Percentiles rank a stretch among this genome's conserved stretches.
Evolutionary conservation across 2,113 vertebrate genomes (phyloP).

Genomic region (Sylvia atricapilla): DNA sequence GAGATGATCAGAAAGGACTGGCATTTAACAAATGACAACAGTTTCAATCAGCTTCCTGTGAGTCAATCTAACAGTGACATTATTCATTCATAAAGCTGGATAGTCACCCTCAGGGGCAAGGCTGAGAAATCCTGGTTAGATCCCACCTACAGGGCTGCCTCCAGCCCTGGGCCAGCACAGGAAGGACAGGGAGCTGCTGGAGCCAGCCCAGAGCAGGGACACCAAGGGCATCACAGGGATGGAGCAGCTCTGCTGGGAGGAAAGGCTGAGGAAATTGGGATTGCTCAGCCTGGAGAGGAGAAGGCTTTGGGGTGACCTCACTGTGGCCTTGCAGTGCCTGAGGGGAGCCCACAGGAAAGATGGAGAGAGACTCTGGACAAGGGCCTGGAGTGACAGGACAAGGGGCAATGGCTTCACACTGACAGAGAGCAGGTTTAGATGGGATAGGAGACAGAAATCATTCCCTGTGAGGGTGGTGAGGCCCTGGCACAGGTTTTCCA

Average conservation of each 20-base stretch:
- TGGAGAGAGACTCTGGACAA: background rate
- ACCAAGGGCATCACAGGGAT: background rate
- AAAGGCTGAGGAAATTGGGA: background rate
- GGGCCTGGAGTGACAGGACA: background rate
- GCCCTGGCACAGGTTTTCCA: rapidly evolving
- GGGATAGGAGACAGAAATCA: rapidly evolving
- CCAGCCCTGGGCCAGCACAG: background rate
- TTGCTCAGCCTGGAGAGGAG: background rate
- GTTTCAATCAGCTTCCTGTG: background rate
- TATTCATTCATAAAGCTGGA: background rate
- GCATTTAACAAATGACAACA: background rate
- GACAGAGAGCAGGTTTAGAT: background rate
- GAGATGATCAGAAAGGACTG: background rate
- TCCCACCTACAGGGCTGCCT: background rate
- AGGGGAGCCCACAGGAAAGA: background rate
- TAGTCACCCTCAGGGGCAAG: background rate
- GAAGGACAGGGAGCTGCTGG: background rate
- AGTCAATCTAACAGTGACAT: background rate
- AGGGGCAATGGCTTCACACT: rapidly evolving
- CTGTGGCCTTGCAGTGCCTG: background rate
- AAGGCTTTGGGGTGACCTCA: background rate
- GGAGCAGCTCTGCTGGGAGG: background rate
- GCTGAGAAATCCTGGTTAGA: background rate
- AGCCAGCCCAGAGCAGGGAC: background rate
- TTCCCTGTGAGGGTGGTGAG: background rate